A percentile compares a stretch with the other conserved stretches of the same genome.
phyloP scores from a whole-genome alignment of 2,113 vertebrate species.

The Scortum barcoo region DNA sequence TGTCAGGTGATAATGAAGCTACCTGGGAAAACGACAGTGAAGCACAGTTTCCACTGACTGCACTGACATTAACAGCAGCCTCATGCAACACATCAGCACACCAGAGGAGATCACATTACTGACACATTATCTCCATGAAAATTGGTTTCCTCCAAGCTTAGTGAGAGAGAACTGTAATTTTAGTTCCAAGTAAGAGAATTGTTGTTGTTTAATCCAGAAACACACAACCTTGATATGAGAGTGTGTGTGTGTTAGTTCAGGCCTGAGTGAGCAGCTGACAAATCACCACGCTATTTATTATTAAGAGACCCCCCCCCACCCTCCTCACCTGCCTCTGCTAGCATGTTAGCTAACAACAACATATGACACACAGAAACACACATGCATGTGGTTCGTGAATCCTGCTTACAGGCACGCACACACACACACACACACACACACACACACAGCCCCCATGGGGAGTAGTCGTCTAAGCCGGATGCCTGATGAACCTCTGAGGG shows the following conservation, averaged over 20 bases:
- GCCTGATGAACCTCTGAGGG: conserved; percentile 63
- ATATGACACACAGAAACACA: background rate
- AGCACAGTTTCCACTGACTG: background rate
- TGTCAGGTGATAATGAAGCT: background rate
- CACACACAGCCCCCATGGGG: conserved; percentile 4
- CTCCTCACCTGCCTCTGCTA: conserved; percentile 55
- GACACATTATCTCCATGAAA: background rate
- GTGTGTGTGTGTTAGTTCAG: background rate
- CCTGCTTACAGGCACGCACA: conserved; percentile 19
- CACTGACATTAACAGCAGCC: background rate
- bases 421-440: conserved; percentile 28
- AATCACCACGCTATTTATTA: conserved; percentile 74
- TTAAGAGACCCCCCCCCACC: conserved; percentile 67
- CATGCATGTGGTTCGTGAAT: conserved; percentile 18
- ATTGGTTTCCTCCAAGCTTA: background rate
- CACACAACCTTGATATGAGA: background rate
- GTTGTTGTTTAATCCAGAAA: conserved; percentile 14
- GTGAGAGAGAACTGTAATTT: background rate
- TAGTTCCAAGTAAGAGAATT: background rate
- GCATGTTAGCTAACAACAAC: conserved; percentile 40
- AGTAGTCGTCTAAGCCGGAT: conserved; percentile 45
- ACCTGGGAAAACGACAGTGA: too few species aligned
- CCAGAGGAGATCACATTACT: background rate
- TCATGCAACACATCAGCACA: background rate
- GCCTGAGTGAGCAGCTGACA: conserved; percentile 69